These are phyloP conservation scores for Platichthys stellatus DNA, from an alignment of 2,113 vertebrate genomes.

Conservation along the genomic window DNA sequence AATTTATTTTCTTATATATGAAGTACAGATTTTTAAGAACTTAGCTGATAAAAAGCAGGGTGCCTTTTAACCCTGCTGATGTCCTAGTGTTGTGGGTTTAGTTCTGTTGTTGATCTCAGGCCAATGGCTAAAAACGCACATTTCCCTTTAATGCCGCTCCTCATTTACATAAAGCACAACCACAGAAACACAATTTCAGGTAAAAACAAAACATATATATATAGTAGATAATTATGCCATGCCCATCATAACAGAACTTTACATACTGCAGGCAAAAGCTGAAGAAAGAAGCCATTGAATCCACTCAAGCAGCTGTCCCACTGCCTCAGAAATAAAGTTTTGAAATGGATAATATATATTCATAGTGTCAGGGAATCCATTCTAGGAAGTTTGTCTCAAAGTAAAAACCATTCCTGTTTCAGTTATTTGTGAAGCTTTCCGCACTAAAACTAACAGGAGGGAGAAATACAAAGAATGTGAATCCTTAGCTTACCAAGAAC, in stretches of 20 bases:
- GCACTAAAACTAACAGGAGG: too few species aligned
- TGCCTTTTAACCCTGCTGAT: neutral
- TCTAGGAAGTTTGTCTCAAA: neutral
- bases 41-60: neutral
- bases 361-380: too few species aligned
- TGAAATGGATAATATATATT: neutral
- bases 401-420: neutral
- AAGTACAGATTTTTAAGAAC: constrained; percentile 24
- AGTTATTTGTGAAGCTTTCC: neutral
- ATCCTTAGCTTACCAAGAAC: too few species aligned
- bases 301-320: constrained; percentile 7
- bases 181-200: neutral
- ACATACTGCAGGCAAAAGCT: neutral
- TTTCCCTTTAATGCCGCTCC: constrained; percentile 2
- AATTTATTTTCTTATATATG: constrained; percentile 25
- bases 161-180: neutral
- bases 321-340: constrained; percentile 11
- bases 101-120: constrained; percentile 32
- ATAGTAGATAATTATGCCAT: neutral
- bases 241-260: neutral
- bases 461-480: too few species aligned
- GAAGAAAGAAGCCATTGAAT: neutral
- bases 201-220: neutral
- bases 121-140: neutral
- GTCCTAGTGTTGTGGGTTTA: neutral